phyloP scores from a whole-genome alignment of 2,797 vertebrate species.

The Diplodus puntazzo region DNA sequence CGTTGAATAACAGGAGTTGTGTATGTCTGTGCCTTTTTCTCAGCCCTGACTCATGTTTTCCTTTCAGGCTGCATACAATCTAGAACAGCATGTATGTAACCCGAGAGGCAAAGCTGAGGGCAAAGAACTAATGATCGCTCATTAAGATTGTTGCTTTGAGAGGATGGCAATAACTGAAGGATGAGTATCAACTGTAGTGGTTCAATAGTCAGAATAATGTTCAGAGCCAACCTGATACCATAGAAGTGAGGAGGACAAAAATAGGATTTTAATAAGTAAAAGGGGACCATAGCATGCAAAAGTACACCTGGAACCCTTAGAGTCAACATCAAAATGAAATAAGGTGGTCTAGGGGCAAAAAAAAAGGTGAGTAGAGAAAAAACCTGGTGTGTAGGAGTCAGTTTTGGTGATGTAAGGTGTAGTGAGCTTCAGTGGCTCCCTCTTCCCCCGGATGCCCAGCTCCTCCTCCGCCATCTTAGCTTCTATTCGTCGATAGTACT shows the following conservation, averaged over 20 bases:
- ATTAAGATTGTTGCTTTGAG: background rate
- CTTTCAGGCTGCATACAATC: background rate
- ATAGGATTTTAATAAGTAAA: too few relatives aligned
- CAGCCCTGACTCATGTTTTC: background rate
- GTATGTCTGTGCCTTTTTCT: background rate
- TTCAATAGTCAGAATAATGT: too few relatives aligned
- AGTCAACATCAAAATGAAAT: background rate
- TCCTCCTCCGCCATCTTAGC: slow-evolving; percentile 90
- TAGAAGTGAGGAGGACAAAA: too few relatives aligned
- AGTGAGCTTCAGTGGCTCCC: slow-evolving; percentile 91
- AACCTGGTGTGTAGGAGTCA: slow-evolving; percentile 91
- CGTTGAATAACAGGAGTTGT: too few relatives aligned
- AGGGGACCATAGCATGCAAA: too few relatives aligned
- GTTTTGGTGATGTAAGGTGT: slow-evolving; percentile 94
- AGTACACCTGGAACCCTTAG: background rate
- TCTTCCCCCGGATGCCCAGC: slow-evolving; percentile 86
- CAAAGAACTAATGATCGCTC: too few relatives aligned
- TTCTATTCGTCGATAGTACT: slow-evolving; percentile 92
- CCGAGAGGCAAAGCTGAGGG: background rate
- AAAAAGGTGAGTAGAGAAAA: background rate
- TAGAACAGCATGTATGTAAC: background rate
- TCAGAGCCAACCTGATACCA: too few relatives aligned
- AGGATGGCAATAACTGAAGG: background rate
- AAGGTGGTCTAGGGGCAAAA: background rate
- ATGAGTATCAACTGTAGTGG: too few relatives aligned